Conservation (phyloP, 1,140 invertebrate species). For the Macrotrachela quadricornifera region DNA sequence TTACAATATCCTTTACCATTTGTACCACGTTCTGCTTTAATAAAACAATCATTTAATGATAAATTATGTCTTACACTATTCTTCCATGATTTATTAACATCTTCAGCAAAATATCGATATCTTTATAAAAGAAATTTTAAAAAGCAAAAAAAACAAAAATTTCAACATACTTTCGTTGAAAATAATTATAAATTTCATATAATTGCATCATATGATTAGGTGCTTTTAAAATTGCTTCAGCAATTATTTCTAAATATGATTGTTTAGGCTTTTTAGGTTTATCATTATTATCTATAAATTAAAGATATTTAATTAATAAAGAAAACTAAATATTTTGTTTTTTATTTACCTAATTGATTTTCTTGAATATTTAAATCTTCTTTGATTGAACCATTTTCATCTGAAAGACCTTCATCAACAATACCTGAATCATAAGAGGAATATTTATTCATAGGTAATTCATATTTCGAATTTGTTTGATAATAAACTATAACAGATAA, state of each 20-base stretch:
- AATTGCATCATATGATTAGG: conserved; percentile 5
- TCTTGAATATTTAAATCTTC: too few species aligned
- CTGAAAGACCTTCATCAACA: too few species aligned
- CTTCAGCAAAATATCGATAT: conserved; percentile 6
- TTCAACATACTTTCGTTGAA: conserved; percentile 4
- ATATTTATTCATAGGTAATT: too few species aligned
- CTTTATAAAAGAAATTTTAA: too few species aligned
- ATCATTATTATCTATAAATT: not conserved
- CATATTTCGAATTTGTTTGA: too few species aligned
- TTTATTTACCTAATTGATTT: too few species aligned
- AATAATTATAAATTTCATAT: conserved; percentile 7
- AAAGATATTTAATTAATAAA: too few species aligned
- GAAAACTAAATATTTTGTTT: too few species aligned
- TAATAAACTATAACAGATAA: too few species aligned
- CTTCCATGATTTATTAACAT: conserved; percentile 42
- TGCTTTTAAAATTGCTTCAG: conserved; percentile 4
- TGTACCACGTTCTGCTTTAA: conserved; percentile 63
- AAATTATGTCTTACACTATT: conserved; percentile 93
- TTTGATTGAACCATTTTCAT: too few species aligned
- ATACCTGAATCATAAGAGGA: too few species aligned
- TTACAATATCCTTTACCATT: conserved; percentile 78
- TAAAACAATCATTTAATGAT: conserved; percentile 90
- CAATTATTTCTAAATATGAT: conserved; percentile 7
- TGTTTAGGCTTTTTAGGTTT: not conserved
- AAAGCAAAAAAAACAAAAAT: too few species aligned